phyloP scores from a whole-genome alignment of 2,888 invertebrate genomes.

The Temnothorax ravouxi region DNA sequence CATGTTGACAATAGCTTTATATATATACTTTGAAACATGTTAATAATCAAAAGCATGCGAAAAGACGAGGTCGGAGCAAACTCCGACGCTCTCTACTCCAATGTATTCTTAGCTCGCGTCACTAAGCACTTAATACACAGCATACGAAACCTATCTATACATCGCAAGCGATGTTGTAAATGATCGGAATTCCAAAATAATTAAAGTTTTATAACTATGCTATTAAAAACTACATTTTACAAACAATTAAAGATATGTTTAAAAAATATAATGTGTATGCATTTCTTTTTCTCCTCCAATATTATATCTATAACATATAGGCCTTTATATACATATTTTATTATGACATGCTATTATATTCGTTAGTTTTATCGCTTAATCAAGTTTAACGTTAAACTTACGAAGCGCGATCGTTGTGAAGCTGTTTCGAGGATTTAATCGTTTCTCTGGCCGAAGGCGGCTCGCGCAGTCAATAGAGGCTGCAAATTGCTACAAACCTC shows the following conservation, averaged over 20 bases:
- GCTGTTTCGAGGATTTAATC: neutral
- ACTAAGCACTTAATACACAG: neutral
- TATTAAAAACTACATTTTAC: neutral
- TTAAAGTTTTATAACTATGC: neutral
- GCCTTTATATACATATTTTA: neutral
- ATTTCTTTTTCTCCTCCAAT: neutral
- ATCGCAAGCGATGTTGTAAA: neutral
- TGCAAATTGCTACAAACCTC: slow-evolving; percentile 50
- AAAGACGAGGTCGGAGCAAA: slow-evolving; percentile 1
- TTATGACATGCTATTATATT: neutral
- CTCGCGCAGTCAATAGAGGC: neutral
- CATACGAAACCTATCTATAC: neutral
- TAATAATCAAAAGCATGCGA: slow-evolving; percentile 32
- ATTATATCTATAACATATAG: neutral
- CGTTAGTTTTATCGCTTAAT: neutral
- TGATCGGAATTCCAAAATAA: neutral
- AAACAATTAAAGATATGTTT: no score
- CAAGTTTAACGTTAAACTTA: slow-evolving; percentile 26
- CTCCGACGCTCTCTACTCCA: neutral
- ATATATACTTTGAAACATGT: neutral
- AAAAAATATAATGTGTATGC: neutral
- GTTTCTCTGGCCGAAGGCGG: neutral
- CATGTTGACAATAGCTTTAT: neutral
- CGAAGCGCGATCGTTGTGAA: neutral
- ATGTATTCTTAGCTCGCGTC: slow-evolving; percentile 22